Evolutionary conservation across 2,113 vertebrate genomes (phyloP).

Genomic region (Pseudonaja textilis): DNA sequence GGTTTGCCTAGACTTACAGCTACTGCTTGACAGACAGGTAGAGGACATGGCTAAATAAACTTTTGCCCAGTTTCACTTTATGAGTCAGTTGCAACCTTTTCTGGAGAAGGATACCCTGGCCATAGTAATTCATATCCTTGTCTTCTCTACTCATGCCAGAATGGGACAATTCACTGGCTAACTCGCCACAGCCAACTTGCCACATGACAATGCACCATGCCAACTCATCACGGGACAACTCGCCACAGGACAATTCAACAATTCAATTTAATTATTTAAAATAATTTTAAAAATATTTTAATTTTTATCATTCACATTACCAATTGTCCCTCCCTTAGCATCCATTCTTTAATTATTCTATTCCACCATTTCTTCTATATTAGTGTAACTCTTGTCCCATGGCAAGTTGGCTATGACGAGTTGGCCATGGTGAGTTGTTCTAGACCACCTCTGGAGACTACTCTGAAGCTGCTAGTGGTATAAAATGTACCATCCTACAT

Average conservation of each 20-base stretch:
- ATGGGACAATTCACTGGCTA: not conserved
- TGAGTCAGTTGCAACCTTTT: not conserved
- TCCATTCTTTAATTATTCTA: not conserved
- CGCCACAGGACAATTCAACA: not conserved
- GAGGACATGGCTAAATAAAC: not conserved
- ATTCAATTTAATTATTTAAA: not conserved
- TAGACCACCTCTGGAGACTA: not conserved
- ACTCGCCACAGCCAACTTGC: no score
- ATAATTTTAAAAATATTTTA: not conserved
- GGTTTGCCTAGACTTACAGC: not conserved
- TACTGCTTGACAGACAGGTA: not conserved
- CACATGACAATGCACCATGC: no score
- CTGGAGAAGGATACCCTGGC: not conserved
- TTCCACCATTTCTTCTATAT: not conserved
- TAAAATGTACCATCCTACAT: not conserved
- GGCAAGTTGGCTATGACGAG: not conserved
- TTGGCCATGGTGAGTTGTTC: not conserved
- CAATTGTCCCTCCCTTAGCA: not conserved
- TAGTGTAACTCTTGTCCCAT: not conserved
- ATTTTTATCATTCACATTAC: not conserved
- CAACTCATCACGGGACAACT: no score
- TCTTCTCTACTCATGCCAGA: not conserved
- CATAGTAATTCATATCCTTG: not conserved
- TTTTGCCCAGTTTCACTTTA: not conserved
- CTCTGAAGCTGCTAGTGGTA: not conserved